phyloP scores from a whole-genome alignment of 2,888 invertebrate genomes.

The Melinaea menophilus region DNA sequence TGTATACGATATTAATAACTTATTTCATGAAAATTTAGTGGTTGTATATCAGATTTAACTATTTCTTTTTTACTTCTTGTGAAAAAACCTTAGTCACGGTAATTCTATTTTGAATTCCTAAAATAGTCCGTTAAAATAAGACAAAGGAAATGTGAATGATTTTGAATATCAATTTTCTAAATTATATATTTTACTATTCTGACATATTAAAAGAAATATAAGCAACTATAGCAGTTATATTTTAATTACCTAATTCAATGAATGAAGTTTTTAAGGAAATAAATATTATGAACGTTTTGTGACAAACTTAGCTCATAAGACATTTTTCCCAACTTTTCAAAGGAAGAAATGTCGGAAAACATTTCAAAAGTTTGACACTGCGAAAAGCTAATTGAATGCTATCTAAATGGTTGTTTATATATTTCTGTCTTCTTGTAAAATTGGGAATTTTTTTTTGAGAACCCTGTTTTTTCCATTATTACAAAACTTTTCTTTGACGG shows the following conservation, averaged over 20 bases:
- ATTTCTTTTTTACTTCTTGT: too few relatives aligned
- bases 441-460: conserved; percentile 46
- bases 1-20: not conserved
- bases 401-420: conserved; percentile 49
- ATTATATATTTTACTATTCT: too few relatives aligned
- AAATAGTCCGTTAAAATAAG: too few relatives aligned
- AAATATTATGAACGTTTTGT: conserved; percentile 5
- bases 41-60: too few relatives aligned
- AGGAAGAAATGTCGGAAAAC: conserved; percentile 26
- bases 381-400: conserved; percentile 60
- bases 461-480: conserved; percentile 56
- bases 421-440: conserved; percentile 39
- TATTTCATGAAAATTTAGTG: too few relatives aligned
- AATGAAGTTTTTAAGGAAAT: not conserved
- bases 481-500: conserved; percentile 53
- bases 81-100: too few relatives aligned
- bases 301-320: conserved; percentile 9
- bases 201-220: too few relatives aligned
- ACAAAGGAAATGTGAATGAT: too few relatives aligned
- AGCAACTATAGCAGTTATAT: not conserved
- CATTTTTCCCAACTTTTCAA: conserved; percentile 13
- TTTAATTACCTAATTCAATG: not conserved
- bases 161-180: too few relatives aligned
- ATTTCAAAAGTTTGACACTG: conserved; percentile 37
- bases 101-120: too few relatives aligned